Conservation (phyloP, 2,888 invertebrate species). For the Acronicta leporina region DNA sequence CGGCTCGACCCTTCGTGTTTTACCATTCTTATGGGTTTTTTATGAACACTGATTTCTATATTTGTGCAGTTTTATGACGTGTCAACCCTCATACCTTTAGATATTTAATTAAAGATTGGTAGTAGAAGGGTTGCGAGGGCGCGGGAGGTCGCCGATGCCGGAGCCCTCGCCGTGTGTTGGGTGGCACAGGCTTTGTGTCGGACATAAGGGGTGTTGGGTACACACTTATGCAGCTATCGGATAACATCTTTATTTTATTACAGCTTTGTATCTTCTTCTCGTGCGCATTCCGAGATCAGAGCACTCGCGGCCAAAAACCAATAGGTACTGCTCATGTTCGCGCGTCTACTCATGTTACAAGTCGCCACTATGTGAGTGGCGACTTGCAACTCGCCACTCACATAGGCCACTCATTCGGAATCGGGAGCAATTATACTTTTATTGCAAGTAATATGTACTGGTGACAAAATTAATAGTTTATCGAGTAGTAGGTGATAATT, state of each 20-base stretch:
- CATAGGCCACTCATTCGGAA: no score
- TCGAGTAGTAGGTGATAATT: no score
- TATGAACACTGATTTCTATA: slow-evolving; percentile 73
- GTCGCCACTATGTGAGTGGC: no score
- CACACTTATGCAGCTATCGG: slow-evolving; percentile 43
- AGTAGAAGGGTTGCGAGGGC: slow-evolving; percentile 57
- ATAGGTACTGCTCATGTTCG: no score
- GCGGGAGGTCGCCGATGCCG: not conserved
- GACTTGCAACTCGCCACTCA: no score
- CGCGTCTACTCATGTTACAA: no score
- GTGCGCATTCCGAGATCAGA: no score
- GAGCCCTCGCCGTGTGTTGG: slow-evolving; percentile 6
- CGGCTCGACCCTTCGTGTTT: slow-evolving; percentile 53
- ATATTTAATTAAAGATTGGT: slow-evolving; percentile 68
- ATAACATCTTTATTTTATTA: slow-evolving; percentile 58
- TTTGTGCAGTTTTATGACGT: slow-evolving; percentile 64
- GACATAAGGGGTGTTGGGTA: slow-evolving; percentile 31
- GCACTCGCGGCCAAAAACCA: no score
- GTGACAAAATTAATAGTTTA: no score
- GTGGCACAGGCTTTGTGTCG: slow-evolving; percentile 16
- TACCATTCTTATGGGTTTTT: slow-evolving; percentile 60
- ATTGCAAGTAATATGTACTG: no score
- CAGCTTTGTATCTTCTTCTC: not conserved
- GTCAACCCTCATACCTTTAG: slow-evolving; percentile 52
- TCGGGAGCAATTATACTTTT: no score